Percentiles rank a stretch among this genome's conserved stretches.
Conservation (phyloP, 2,888 invertebrate genomes). For the Ectemnius lituratus region DNA sequence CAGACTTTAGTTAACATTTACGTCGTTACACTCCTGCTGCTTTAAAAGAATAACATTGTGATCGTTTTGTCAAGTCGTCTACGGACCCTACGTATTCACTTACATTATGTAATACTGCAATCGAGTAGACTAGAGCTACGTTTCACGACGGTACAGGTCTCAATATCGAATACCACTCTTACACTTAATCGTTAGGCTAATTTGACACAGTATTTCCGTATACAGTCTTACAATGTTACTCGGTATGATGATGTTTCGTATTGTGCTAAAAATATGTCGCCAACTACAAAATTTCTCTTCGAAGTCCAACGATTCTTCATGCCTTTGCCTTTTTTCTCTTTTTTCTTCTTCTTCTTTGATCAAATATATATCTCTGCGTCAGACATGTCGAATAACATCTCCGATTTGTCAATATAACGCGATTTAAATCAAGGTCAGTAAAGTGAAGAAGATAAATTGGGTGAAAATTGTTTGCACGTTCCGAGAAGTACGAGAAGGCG, state of each 20-base stretch:
- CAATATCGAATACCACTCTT: conserved; percentile 44
- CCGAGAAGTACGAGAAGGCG: background rate
- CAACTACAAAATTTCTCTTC: conserved; percentile 49
- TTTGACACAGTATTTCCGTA: conserved; percentile 72
- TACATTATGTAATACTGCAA: conserved; percentile 49
- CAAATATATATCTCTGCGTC: conserved; percentile 41
- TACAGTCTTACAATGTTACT: conserved; percentile 69
- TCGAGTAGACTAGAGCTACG: conserved; percentile 48
- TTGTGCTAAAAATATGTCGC: conserved; percentile 64
- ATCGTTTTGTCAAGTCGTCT: conserved; percentile 54
- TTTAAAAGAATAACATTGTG: conserved; percentile 66
- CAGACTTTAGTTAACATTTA: conserved; percentile 70
- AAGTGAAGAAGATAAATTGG: background rate
- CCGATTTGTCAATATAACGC: conserved; percentile 52
- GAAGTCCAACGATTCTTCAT: conserved; percentile 9
- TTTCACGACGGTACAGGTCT: conserved; percentile 33
- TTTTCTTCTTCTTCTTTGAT: conserved; percentile 35
- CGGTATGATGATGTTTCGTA: conserved; percentile 60
- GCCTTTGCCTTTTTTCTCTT: background rate
- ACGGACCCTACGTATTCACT: conserved; percentile 51
- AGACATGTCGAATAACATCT: conserved; percentile 37
- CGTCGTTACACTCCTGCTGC: conserved; percentile 46
- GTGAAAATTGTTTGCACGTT: conserved; percentile 5
- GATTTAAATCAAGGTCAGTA: background rate
- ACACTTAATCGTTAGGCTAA: conserved; percentile 59